phyloP scores from a whole-genome alignment of 64 coral and sea anemone genomes.

The Hydrozoanthus tunicans region DNA sequence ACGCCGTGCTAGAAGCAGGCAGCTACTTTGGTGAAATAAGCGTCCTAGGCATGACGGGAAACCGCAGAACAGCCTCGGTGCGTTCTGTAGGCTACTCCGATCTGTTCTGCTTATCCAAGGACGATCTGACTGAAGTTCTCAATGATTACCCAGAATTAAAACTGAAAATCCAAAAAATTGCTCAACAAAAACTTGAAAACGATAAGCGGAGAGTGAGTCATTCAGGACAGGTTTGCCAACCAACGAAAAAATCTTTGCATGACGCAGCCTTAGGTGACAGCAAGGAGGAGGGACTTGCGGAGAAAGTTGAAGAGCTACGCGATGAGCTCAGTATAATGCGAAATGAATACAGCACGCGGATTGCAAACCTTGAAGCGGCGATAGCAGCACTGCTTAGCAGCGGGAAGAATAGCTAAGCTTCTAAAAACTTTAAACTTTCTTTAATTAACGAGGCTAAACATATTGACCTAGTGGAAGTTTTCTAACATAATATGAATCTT shows the following conservation, averaged over 20 bases:
- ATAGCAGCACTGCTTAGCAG: constrained; percentile 58
- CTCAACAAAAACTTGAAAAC: constrained; percentile 86
- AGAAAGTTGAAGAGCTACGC: constrained; percentile 51
- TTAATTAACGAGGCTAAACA: background rate
- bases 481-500: too few relatives aligned
- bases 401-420: background rate
- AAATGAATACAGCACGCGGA: constrained; percentile 63
- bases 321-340: constrained; percentile 54
- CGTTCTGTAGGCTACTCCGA: constrained; percentile 96
- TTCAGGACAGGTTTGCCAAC: background rate
- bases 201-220: constrained; percentile 79
- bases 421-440: background rate
- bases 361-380: constrained; percentile 78
- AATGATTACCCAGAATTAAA: constrained; percentile 95
- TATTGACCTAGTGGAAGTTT: too few relatives aligned
- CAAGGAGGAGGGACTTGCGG: constrained; percentile 33
- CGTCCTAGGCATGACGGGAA: constrained; percentile 81
- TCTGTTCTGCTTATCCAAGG: constrained; percentile 86
- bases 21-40: constrained; percentile 99
- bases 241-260: constrained; percentile 16
- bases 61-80: constrained; percentile 93
- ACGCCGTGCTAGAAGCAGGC: constrained; percentile 81
- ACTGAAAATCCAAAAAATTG: constrained; percentile 88
- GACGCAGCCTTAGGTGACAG: constrained; percentile 11
- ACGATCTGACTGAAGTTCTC: constrained; percentile 86